Evolutionary conservation across 2,888 invertebrate species (phyloP).

Genomic region (Cremastobaeus sp.): DNA sequence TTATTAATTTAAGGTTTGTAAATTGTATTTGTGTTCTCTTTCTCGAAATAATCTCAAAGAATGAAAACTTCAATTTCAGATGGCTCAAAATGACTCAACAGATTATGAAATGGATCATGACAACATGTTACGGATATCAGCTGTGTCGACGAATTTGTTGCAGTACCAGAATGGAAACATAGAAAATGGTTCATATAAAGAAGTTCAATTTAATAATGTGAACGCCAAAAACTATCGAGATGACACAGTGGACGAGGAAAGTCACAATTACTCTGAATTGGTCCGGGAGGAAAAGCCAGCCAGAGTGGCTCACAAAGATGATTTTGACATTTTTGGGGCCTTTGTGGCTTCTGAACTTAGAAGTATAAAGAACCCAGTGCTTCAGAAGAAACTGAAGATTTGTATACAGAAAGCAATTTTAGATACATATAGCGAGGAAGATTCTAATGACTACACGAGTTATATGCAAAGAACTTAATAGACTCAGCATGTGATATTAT

Average conservation of each 20-base stretch:
- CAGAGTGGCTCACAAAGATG: slow-evolving; percentile 17
- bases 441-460: slow-evolving; percentile 22
- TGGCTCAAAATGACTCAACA: slow-evolving; percentile 27
- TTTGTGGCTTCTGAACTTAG: slow-evolving; percentile 49
- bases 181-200: slow-evolving; percentile 23
- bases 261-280: slow-evolving; percentile 6
- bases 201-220: slow-evolving; percentile 17
- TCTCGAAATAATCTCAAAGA: background rate
- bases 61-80: background rate
- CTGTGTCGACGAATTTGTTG: slow-evolving; percentile 34
- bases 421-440: slow-evolving; percentile 54
- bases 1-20: too few species aligned
- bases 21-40: too few species aligned
- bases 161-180: slow-evolving; percentile 33
- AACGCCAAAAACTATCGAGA: slow-evolving; percentile 11
- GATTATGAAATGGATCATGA: slow-evolving; percentile 45
- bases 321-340: slow-evolving; percentile 54
- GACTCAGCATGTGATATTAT: slow-evolving; percentile 44
- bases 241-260: slow-evolving; percentile 11
- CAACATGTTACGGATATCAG: slow-evolving; percentile 31
- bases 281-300: slow-evolving; percentile 4
- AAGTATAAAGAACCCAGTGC: slow-evolving; percentile 17
- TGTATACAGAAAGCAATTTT: slow-evolving; percentile 52
- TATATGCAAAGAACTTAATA: slow-evolving; percentile 30
- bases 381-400: slow-evolving; percentile 47